These are phyloP conservation scores for Zele albiditarsus DNA, from an alignment of 2,888 invertebrate genomes.

Conservation along the genomic window DNA sequence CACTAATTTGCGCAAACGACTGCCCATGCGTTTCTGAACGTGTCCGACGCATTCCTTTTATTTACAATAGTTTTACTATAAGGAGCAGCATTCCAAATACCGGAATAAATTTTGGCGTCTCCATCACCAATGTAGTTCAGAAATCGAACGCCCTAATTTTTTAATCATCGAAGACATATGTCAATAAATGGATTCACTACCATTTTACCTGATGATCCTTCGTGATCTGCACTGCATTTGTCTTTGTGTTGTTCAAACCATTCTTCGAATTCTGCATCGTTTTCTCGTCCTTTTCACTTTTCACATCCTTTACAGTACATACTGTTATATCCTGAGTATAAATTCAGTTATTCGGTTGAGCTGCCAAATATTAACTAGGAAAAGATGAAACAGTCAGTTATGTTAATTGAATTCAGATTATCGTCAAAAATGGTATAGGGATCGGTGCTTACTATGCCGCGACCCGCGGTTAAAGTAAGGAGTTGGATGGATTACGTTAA, in stretches of 20 bases:
- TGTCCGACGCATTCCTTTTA: constrained; percentile 41
- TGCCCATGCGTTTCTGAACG: constrained; percentile 38
- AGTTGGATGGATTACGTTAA: no score
- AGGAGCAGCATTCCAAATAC: constrained; percentile 37
- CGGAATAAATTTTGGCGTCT: constrained; percentile 45
- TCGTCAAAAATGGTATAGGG: no score
- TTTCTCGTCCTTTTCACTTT: constrained; percentile 47
- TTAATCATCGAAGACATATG: constrained; percentile 47
- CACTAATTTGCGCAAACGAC: no score
- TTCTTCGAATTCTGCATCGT: constrained; percentile 35
- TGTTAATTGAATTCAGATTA: no score
- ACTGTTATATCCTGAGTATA: no score
- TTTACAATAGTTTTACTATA: constrained; percentile 42
- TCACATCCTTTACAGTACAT: constrained; percentile 49
- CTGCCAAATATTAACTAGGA: no score
- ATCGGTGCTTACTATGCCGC: no score
- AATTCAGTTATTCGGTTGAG: no score
- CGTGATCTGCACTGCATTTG: constrained; percentile 45
- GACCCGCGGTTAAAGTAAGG: no score
- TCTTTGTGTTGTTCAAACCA: constrained; percentile 45
- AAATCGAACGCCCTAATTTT: constrained; percentile 42
- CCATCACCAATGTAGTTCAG: constrained; percentile 51
- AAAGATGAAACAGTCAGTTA: no score
- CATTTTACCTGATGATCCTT: constrained; percentile 49
- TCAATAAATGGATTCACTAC: constrained; percentile 48